Evolutionary conservation across 2,888 invertebrate species (phyloP).

Genomic region (Drosophila anomelani): DNA sequence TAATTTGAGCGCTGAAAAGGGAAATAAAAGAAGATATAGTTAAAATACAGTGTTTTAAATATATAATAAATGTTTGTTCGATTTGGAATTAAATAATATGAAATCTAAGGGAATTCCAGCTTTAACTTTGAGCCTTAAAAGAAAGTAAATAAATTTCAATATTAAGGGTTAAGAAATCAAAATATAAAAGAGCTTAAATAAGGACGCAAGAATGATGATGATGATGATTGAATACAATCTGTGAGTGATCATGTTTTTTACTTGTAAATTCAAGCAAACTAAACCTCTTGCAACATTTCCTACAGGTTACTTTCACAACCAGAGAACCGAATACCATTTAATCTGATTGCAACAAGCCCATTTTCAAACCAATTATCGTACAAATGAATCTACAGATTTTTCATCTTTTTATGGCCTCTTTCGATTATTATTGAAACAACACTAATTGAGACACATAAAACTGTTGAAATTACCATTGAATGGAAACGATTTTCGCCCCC

Average conservation of each 20-base stretch:
- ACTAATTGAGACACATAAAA: slow-evolving; percentile 68
- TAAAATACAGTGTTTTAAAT: neutral
- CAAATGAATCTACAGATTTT: slow-evolving; percentile 36
- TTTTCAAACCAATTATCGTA: slow-evolving; percentile 9
- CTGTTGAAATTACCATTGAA: slow-evolving; percentile 58
- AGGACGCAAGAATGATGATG: neutral
- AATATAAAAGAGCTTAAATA: neutral
- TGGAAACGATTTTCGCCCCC: slow-evolving; percentile 26
- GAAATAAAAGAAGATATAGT: neutral
- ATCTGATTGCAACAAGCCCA: slow-evolving; percentile 11
- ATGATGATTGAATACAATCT: neutral
- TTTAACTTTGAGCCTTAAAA: neutral
- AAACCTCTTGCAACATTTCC: neutral
- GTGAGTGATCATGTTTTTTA: neutral
- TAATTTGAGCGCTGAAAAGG: slow-evolving; percentile 69
- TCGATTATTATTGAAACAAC: slow-evolving; percentile 51
- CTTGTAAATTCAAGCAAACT: neutral
- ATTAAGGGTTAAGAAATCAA: neutral
- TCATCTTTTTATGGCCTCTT: slow-evolving; percentile 65
- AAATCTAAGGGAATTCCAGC: neutral
- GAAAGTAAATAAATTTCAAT: neutral
- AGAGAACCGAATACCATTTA: neutral
- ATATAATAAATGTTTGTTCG: neutral
- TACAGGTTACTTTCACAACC: neutral
- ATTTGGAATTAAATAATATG: neutral